Base-by-base conservation (phyloP, 2,888 invertebrate genomes). In the Orgyia antiqua region DNA sequence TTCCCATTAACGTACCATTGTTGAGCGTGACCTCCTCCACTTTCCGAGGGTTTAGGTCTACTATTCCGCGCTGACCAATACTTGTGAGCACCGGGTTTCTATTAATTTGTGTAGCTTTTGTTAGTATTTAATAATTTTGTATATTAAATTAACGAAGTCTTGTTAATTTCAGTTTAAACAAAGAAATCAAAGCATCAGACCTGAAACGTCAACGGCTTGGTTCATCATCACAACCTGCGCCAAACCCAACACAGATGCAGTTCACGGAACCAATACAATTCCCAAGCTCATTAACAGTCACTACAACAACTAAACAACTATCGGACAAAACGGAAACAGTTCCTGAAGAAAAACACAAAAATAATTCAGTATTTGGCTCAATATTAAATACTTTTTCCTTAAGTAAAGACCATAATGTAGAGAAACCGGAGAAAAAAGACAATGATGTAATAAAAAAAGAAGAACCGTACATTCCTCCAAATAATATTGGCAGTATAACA, bases 251-350 rank as follows among this genome's bases (percentile, higher is more conserved):
- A 34, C 37, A 56, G 0, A 17, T 36, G 2, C 31, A 51, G 1
- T 73, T 70, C 58, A 29, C 63, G 0, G 83, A 83, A 31, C 72
- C 69, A 12, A 79, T 86, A 32, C 74, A 72, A 28, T 84, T 86
- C 57, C 84, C 84, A 0, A 77, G 78, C 44, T 73, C 84, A 0
- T 68, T 86, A n/a, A 86, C 84, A 0, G 82, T 84, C 38, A 86
- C 80, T 5, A 72, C 82, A 1, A 64, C 68, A 1, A 5, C 24
- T 2, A 66, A 64, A 13, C 32, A 48, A 6, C 41, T 55, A 0
- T 39, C 52, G 0, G 69, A 66, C 2, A 62, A 54, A 11, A 15
- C 27, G 1, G 38, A 55, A 38, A 2, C 6, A 2, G 6, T 10
- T 24, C 26, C 39, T 0, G 53, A 64, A 8, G 59, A 60, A 0